Percentiles rank a stretch among this genome's conserved stretches.
phyloP scores from a whole-genome alignment of 2,113 vertebrate species.

The Chaetura pelagica region DNA sequence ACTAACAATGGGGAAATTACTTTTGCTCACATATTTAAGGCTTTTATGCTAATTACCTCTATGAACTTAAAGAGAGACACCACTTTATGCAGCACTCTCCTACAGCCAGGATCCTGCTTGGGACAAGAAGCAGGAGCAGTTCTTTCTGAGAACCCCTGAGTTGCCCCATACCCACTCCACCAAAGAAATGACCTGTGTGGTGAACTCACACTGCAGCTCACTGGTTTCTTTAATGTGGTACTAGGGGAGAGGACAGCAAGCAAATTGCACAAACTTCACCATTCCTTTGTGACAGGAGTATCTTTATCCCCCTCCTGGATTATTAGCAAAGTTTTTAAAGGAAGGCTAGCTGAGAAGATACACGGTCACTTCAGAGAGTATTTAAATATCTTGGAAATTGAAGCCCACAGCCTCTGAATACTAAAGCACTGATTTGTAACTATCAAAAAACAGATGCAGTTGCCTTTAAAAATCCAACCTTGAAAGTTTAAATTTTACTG shows the following conservation, averaged over 20 bases:
- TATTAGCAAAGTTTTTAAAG: not conserved
- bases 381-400: not conserved
- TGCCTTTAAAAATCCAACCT: not conserved
- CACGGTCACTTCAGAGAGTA: not conserved
- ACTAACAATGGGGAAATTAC: not conserved
- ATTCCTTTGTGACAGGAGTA: not conserved
- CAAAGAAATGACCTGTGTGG: accelerated
- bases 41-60: not conserved
- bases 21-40: not conserved
- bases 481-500: not conserved
- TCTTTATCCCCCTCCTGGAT: not conserved
- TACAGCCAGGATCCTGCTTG: accelerated
- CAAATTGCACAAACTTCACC: not conserved
- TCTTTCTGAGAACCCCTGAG: not conserved
- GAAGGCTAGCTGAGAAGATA: not conserved
- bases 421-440: not conserved
- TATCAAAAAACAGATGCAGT: not conserved
- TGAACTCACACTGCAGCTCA: not conserved
- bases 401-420: not conserved
- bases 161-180: not conserved
- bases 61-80: not conserved
- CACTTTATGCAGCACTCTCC: not conserved
- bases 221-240: accelerated
- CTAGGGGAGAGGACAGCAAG: not conserved
- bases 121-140: not conserved